Evolutionary conservation across 2,113 vertebrate genomes (phyloP).

Genomic region (Prolemur simus): DNA sequence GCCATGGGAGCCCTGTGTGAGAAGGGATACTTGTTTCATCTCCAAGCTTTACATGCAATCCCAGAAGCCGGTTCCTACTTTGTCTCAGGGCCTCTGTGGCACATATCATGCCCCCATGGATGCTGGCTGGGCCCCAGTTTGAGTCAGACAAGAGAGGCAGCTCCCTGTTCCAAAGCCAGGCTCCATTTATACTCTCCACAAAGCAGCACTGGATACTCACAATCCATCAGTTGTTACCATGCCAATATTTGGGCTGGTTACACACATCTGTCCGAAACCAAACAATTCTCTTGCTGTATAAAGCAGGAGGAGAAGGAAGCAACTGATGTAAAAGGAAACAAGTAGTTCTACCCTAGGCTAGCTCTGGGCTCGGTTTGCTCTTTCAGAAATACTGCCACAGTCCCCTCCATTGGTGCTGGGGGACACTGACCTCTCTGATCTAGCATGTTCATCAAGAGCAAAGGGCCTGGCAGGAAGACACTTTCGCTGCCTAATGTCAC

Average conservation of each 20-base stretch:
- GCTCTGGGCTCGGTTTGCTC: constrained; percentile 54
- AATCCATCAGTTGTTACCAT: constrained; percentile 76
- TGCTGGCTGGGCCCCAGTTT: constrained; percentile 50
- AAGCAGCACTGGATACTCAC: constrained; percentile 65
- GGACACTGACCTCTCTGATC: constrained; percentile 67
- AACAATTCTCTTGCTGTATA: constrained; percentile 81
- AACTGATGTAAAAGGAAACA: constrained; percentile 65
- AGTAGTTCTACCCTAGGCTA: constrained; percentile 62
- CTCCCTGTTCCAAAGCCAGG: constrained; percentile 53
- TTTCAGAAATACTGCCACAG: constrained; percentile 50
- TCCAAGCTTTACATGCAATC: neutral
- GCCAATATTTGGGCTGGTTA: constrained; percentile 64
- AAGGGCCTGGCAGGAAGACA: constrained; percentile 65
- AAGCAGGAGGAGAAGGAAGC: constrained; percentile 75
- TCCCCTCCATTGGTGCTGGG: neutral
- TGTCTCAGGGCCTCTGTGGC: neutral
- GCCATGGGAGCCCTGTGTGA: neutral
- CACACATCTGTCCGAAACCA: constrained; percentile 77
- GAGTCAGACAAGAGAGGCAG: constrained; percentile 59
- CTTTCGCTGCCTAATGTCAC: constrained; percentile 57
- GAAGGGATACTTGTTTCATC: constrained; percentile 6
- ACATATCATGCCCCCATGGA: neutral
- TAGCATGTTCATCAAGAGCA: constrained; percentile 41
- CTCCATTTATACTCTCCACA: constrained; percentile 65
- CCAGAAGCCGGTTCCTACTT: constrained; percentile 30